Conservation (phyloP, 1,140 invertebrate species). For the Lineus longissimus region DNA sequence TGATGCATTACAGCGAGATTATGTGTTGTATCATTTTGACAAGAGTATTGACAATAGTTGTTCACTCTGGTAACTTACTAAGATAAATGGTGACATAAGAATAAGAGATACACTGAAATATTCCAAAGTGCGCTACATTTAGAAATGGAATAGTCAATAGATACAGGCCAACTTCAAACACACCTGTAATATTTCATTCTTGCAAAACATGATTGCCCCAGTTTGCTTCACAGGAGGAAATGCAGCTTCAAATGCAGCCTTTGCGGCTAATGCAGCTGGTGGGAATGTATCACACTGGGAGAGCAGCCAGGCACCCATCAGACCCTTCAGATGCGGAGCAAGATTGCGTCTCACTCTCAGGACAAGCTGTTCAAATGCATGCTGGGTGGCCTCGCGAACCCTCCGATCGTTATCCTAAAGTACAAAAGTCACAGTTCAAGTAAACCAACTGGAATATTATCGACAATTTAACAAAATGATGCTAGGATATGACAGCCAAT, state of each 20-base stretch:
- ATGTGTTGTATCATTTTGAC: too few species aligned
- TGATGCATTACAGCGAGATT: too few species aligned
- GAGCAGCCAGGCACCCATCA: constrained; percentile 64
- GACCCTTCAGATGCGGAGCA: constrained; percentile 71
- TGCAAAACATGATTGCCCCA: constrained; percentile 72
- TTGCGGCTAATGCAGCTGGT: constrained; percentile 71
- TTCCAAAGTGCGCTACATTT: too few species aligned
- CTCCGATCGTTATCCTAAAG: constrained; percentile 70
- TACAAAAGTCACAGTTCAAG: constrained; percentile 10
- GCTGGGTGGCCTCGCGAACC: constrained; percentile 67
- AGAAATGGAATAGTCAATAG: too few species aligned
- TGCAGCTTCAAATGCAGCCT: constrained; percentile 63
- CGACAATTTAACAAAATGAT: neutral
- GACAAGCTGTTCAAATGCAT: constrained; percentile 64
- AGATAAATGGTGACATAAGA: too few species aligned
- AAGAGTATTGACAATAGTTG: too few species aligned
- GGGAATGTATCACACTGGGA: constrained; percentile 77
- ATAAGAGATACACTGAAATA: too few species aligned
- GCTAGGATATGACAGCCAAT: neutral
- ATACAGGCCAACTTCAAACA: too few species aligned
- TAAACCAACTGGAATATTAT: too few species aligned
- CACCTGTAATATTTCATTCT: constrained; percentile 67
- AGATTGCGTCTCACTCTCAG: constrained; percentile 67
- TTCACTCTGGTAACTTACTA: too few species aligned
- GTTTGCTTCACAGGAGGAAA: constrained; percentile 69